Conservation (phyloP, 2,888 invertebrate species). For the Hemicrepidius hirtus region DNA sequence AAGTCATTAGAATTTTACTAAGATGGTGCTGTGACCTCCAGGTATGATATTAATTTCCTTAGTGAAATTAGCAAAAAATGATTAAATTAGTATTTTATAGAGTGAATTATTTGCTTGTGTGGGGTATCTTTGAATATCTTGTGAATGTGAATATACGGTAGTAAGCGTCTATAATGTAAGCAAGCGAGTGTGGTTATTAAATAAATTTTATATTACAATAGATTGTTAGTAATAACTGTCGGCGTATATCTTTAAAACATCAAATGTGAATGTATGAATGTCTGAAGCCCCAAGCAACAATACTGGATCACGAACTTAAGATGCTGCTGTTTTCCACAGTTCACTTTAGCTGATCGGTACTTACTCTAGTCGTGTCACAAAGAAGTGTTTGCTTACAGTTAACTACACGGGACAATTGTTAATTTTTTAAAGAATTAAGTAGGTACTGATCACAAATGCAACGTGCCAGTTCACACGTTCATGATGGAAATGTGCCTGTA, state of each 20-base stretch:
- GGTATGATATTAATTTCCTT: no score
- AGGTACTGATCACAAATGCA: neutral
- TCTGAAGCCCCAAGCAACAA: no score
- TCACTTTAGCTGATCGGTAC: no score
- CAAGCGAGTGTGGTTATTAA: neutral
- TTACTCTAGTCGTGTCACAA: conserved; percentile 7
- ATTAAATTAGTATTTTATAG: no score
- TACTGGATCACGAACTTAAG: no score
- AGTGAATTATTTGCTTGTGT: neutral
- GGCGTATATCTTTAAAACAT: neutral
- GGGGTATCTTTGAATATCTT: neutral
- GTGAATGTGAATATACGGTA: neutral
- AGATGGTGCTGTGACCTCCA: no score
- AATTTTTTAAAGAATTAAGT: conserved; percentile 10
- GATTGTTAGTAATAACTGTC: neutral
- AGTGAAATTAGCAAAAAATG: no score
- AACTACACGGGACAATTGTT: neutral
- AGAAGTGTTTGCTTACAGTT: neutral
- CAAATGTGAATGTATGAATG: no score
- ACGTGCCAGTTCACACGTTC: conserved; percentile 25
- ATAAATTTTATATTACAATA: conserved; percentile 14
- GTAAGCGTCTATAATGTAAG: conserved; percentile 4
- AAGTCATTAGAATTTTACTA: no score
- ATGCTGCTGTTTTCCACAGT: no score
- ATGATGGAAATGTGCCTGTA: conserved; percentile 22